phyloP scores from a whole-genome alignment of 2,113 vertebrate species.

The Sinocyclocheilus anophthalmus region DNA sequence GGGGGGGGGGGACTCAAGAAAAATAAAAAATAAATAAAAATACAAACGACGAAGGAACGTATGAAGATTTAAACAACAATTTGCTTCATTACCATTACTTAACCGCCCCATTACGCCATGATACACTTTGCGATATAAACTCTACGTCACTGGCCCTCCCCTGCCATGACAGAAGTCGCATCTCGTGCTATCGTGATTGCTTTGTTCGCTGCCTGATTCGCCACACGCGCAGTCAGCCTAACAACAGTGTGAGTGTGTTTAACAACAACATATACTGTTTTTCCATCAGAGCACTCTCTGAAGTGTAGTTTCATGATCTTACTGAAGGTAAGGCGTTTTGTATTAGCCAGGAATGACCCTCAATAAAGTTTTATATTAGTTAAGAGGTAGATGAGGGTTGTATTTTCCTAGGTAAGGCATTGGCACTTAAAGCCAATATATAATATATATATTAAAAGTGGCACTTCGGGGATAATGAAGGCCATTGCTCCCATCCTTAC shows the following conservation, averaged over 20 bases:
- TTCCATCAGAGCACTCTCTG: background rate
- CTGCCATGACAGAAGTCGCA: constrained; percentile 51
- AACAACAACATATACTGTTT: background rate
- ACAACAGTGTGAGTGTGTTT: background rate
- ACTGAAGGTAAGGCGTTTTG: constrained; percentile 73
- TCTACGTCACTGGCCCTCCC: constrained; percentile 50
- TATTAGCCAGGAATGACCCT: constrained; percentile 72
- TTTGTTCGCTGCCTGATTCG: constrained; percentile 55
- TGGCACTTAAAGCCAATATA: constrained; percentile 81
- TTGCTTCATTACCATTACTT: constrained; percentile 30
- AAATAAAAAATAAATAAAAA: background rate
- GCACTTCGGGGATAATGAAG: constrained; percentile 82
- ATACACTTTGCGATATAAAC: constrained; percentile 32
- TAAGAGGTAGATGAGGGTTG: constrained; percentile 71
- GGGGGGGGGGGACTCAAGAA: too few relatives aligned
- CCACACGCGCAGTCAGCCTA: constrained; percentile 69
- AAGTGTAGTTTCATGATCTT: background rate
- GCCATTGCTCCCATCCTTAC: constrained; percentile 85
- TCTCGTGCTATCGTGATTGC: constrained; percentile 23
- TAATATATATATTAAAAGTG: constrained; percentile 72
- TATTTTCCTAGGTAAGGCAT: constrained; percentile 71
- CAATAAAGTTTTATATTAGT: constrained; percentile 66
- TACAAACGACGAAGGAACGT: constrained; percentile 26
- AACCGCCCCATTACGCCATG: constrained; percentile 39
- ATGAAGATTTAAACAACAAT: constrained; percentile 34